Evolutionary conservation across 1,140 invertebrate genomes (phyloP), one percentile per base, ranked within the genome.

Genomic region (Drosophila navojoa): DNA sequence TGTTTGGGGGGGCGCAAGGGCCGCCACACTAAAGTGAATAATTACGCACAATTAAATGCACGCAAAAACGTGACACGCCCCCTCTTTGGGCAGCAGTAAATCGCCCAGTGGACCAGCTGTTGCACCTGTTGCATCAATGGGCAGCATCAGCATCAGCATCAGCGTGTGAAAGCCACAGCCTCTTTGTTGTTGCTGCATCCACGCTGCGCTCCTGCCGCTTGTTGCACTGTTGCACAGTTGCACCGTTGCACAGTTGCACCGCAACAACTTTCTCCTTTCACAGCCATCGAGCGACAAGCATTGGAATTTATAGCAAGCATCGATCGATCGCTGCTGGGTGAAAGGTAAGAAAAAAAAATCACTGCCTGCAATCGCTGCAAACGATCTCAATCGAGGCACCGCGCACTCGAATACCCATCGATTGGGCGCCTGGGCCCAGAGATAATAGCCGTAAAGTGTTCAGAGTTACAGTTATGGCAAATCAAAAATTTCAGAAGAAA

Each of bases 11-110:
- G 10, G 11, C 16, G 52, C 42, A 70, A 58, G 66, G 58, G 55
- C 47, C 45, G 19, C 35, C 45, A 25, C 44, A 45, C 47, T 79
- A 87, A 86, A 86, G 82, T 86, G 82, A 86, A 86, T 84, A 84
- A 84, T 84, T 85, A 84, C 81, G 81, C 81, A 66, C 71, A 70
- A 77, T 86, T 87, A 86, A 87, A 73, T 82, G 82, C 82, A 86
- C 79, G 79, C 84, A 79, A 69, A 25, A 35, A 19, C 40, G 52
- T 22, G 63, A 19, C 78, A 85, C 66, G 78, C 71, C 70, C 45
- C 44, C 13, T 2, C n/a, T n/a, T 42, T 35, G 29, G 13, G 25
- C 35, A 29, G 38, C 50, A 53, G n/a, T 22, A 38, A 13, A 32
- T 22, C 13, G n/a, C 50, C 50, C 25, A 53, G n/a, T 32, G 15